Evolutionary conservation across 2,113 vertebrate species (phyloP).

Genomic region (Marmota flaviventris): DNA sequence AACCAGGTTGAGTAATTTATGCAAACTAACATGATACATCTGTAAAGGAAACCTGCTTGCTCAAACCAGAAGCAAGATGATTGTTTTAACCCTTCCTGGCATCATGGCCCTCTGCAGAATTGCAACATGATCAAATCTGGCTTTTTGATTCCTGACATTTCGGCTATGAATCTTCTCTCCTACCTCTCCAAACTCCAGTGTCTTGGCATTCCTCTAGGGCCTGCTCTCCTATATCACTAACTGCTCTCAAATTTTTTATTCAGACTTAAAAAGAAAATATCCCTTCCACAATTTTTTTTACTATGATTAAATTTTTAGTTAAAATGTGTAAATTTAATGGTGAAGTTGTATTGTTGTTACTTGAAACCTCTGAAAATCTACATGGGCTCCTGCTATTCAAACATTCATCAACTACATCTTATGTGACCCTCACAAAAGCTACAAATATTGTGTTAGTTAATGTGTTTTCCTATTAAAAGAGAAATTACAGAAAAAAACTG

Average conservation of each 20-base stretch:
- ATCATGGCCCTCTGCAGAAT: background rate
- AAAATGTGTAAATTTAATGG: background rate
- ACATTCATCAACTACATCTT: background rate
- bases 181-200: background rate
- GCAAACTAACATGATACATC: constrained; percentile 67
- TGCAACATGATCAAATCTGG: background rate
- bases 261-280: background rate
- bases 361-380: background rate
- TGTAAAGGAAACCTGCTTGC: constrained; percentile 59
- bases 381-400: background rate
- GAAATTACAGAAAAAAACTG: background rate
- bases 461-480: background rate
- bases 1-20: constrained; percentile 73
- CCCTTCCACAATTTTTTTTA: background rate
- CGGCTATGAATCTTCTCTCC: background rate
- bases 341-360: background rate
- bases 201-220: background rate
- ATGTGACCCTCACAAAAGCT: background rate
- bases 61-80: constrained; percentile 44
- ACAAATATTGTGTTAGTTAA: background rate
- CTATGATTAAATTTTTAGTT: background rate
- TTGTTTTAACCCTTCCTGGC: background rate
- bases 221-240: background rate
- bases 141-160: background rate
- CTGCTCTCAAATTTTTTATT: background rate